Evolutionary conservation across 2,888 invertebrate species (phyloP).

Genomic region (Pristionchus arcanus): DNA sequence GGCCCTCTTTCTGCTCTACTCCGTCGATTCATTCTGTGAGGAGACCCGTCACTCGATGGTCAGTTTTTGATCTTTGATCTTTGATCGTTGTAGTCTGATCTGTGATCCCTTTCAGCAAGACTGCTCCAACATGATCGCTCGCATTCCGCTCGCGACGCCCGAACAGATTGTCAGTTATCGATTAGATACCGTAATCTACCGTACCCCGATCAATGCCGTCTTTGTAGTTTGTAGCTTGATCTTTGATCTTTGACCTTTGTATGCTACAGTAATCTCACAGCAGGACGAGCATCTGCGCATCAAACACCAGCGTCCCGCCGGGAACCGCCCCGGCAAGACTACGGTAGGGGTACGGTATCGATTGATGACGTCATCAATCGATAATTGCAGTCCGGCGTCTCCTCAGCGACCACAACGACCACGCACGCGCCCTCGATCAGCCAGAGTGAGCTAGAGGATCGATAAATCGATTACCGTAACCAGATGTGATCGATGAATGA

Average conservation of each 20-base stretch:
- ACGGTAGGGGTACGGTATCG: conserved; percentile 1
- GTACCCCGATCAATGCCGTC: not conserved
- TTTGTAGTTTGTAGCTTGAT: not conserved
- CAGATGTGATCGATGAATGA: no score
- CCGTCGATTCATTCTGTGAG: not conserved
- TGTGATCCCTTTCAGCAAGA: not conserved
- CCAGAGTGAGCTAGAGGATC: conserved; percentile 1
- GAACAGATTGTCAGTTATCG: conserved; percentile 15
- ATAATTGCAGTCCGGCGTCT: not conserved
- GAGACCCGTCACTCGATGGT: not conserved
- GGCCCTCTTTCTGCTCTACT: not conserved
- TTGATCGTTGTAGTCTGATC: conserved; percentile 15
- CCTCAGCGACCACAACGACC: not conserved
- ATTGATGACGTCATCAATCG: not conserved
- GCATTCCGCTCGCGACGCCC: not conserved
- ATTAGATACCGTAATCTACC: not conserved
- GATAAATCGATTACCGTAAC: conserved; percentile 1
- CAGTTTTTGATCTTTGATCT: conserved; percentile 19
- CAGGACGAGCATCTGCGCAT: conserved; percentile 2
- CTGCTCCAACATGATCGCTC: not conserved
- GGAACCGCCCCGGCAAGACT: not conserved
- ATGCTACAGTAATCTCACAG: not conserved
- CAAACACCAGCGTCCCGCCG: not conserved
- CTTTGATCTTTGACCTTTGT: no score
- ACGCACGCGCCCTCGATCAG: not conserved